Base-by-base conservation (phyloP, 2,888 invertebrate genomes). In the Cistogaster globosa region DNA sequence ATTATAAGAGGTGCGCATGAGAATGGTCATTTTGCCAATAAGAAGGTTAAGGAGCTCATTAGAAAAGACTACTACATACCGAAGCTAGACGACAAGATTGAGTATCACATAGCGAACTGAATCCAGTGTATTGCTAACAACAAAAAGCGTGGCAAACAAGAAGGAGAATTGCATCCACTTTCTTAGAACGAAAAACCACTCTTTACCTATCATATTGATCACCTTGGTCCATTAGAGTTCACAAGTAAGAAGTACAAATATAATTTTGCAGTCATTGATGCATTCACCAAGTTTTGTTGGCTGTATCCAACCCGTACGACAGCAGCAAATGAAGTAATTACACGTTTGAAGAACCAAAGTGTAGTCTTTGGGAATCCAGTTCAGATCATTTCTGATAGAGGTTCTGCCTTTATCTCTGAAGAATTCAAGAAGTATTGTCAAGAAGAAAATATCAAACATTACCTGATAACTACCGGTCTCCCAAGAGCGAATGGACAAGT, bases 241-340 rank as follows among this genome's bases (percentile, higher is more conserved):
- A 91, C 91, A 0, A 80, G 67, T 11, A 87, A 86, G 57, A 51
- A 83, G 2, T 88, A 88, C 18, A 86, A 85, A 2, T 53, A 88
- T 32, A 89, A 92, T 2, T 88, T 92, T 0, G 90, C 90, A 0
- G 84, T 91, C 0, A 84, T 92, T 0, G 92, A 92, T 83, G 88
- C 84, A 0, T 92, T 91, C 55, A 91, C 90, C 0, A 92, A 92
- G 71, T 92, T 91, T 87, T 88, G 87, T 2, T 92, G 92, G 91
- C 18, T 92, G 0, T 92, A 88, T 75, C 91, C 91, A 0, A 88
- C 88, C 0, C 91, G 90, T 69, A 80, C 88, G 2, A 88, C 88
- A 0, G 84, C 89, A 0, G 82, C 1, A 87, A n/a, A 87, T 38
- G 91, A 93, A 65, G 89, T 88, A 0, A 53, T 92, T 12, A 51